These are phyloP conservation scores for Plecturocebus donacophilus DNA, from an alignment of 2,113 vertebrate species.

Conservation along the genomic window DNA sequence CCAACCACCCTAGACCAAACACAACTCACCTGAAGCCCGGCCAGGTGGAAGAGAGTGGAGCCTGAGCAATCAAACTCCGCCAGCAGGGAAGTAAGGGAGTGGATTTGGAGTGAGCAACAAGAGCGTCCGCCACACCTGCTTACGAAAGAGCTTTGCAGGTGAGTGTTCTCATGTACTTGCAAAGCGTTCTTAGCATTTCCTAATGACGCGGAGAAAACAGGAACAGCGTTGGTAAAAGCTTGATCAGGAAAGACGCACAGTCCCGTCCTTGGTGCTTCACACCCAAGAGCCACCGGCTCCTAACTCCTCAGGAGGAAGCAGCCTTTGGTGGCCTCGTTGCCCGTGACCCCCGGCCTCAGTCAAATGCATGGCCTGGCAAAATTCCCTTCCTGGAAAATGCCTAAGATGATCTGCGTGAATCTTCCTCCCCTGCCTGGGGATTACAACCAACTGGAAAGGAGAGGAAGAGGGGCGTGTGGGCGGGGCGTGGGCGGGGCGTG, in stretches of 20 bases:
- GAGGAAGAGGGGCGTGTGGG: too few species aligned
- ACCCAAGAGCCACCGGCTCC: fast-evolving
- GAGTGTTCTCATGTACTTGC: fast-evolving
- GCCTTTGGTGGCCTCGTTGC: fast-evolving
- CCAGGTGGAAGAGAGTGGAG: too few species aligned
- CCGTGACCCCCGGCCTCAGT: background rate
- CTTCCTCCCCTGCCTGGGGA: background rate
- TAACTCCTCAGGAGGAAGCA: fast-evolving
- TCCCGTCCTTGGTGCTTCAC: background rate
- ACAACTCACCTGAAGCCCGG: background rate
- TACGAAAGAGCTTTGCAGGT: fast-evolving
- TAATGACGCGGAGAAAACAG: fast-evolving
- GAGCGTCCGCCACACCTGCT: background rate
- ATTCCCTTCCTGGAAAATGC: background rate
- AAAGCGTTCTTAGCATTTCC: background rate
- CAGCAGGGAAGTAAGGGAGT: fast-evolving
- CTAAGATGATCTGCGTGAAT: fast-evolving
- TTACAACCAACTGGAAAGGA: fast-evolving
- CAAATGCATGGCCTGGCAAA: background rate
- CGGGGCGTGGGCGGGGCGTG: too few species aligned
- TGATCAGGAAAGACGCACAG: fast-evolving
- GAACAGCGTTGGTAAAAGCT: fast-evolving
- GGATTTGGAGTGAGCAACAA: fast-evolving
- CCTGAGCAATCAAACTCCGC: background rate
- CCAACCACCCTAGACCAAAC: background rate